These are phyloP conservation scores for Agrypnia vestita DNA, from an alignment of 1,140 invertebrate genomes.

Conservation along the genomic window DNA sequence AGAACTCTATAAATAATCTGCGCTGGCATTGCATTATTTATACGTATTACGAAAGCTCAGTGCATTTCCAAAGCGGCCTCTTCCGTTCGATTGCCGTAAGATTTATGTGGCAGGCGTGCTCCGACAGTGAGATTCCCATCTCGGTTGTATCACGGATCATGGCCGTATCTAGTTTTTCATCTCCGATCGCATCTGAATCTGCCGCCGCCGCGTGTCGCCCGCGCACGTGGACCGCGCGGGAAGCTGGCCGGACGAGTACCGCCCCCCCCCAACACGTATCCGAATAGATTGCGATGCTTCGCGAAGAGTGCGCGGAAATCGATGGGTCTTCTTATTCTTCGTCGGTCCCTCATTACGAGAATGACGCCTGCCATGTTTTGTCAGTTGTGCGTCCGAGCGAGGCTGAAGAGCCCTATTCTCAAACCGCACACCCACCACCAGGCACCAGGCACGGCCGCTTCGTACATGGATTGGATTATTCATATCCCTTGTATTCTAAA, in stretches of 20 bases:
- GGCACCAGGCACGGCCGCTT: too few species aligned
- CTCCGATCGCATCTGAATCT: background rate
- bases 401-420: too few species aligned
- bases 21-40: slow-evolving; percentile 5
- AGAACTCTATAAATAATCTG: background rate
- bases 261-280: background rate
- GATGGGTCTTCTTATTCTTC: too few species aligned
- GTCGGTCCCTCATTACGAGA: too few species aligned
- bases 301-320: background rate
- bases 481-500: too few species aligned
- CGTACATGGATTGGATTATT: too few species aligned
- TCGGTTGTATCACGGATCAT: background rate
- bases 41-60: background rate
- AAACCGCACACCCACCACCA: too few species aligned
- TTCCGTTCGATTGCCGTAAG: too few species aligned
- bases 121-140: background rate
- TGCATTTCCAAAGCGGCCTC: too few species aligned
- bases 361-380: too few species aligned
- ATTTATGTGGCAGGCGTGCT: too few species aligned
- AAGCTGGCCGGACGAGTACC: background rate
- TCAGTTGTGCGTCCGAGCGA: too few species aligned
- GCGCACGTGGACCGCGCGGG: slow-evolving; percentile 6
- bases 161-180: background rate
- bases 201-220: background rate
- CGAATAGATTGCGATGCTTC: slow-evolving; percentile 5